Percentiles rank a stretch among this genome's conserved stretches.
Evolutionary conservation across 2,888 invertebrate genomes (phyloP).

Genomic region (Polietes domitor): DNA sequence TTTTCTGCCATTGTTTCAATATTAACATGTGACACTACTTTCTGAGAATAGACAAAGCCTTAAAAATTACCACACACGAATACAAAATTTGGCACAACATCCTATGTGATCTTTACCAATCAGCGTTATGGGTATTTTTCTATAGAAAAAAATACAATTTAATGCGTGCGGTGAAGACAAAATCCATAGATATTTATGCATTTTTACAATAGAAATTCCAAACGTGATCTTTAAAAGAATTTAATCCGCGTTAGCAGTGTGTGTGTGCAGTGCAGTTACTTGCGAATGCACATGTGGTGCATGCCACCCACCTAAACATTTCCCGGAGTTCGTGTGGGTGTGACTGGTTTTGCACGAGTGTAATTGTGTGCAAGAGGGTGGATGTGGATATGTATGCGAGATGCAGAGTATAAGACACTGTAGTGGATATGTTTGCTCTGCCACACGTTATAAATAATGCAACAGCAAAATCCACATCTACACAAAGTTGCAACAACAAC

Average conservation of each 20-base stretch:
- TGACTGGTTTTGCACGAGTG: no score
- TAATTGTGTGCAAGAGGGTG: no score
- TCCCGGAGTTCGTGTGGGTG: background rate
- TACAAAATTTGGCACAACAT: no score
- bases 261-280: background rate
- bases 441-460: constrained; percentile 29
- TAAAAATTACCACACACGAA: no score
- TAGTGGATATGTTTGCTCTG: background rate
- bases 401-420: constrained; percentile 3
- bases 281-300: background rate
- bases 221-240: background rate
- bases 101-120: no score
- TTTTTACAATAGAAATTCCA: background rate
- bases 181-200: no score
- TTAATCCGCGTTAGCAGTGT: constrained; percentile 1
- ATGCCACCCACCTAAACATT: background rate
- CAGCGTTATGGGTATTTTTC: no score
- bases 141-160: no score
- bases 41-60: no score
- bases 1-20: no score
- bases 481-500: background rate
- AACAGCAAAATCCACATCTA: background rate
- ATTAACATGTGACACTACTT: no score
- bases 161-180: no score
- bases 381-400: background rate